Conservation (phyloP, 2,888 invertebrate species). For the Acrobeloides nanus region DNA sequence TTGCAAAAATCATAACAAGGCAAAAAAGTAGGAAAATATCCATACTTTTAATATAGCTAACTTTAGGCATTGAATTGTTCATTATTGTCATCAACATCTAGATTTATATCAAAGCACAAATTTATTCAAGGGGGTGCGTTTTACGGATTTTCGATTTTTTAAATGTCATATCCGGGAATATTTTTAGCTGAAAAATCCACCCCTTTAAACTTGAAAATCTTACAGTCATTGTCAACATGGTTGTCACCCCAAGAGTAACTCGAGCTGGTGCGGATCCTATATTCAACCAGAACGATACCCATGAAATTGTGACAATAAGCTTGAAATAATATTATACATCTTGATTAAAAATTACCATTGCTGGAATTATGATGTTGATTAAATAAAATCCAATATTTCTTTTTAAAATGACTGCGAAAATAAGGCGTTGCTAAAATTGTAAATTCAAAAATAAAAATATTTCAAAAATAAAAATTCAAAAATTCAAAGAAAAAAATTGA, state of each 20-base stretch:
- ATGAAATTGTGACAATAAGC: slow-evolving; percentile 53
- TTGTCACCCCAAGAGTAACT: slow-evolving; percentile 50
- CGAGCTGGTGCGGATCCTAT: slow-evolving; percentile 50
- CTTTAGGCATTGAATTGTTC: slow-evolving; percentile 72
- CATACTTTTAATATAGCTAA: slow-evolving; percentile 78
- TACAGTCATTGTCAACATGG: slow-evolving; percentile 59
- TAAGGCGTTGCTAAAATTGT: slow-evolving; percentile 55
- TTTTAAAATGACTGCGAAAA: slow-evolving; percentile 62
- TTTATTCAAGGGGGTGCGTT: too few relatives aligned
- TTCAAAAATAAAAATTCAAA: too few relatives aligned
- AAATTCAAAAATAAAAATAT: slow-evolving; percentile 14
- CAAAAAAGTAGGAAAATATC: slow-evolving; percentile 53
- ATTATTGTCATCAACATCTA: slow-evolving; percentile 64
- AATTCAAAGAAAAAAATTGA: too few relatives aligned
- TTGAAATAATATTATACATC: slow-evolving; percentile 19
- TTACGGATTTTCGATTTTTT: too few relatives aligned
- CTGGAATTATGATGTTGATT: slow-evolving; percentile 92
- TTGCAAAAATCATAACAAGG: slow-evolving; percentile 51
- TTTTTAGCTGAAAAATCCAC: too few relatives aligned
- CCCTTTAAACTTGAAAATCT: slow-evolving; percentile 7
- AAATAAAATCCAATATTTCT: slow-evolving; percentile 96
- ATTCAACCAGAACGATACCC: slow-evolving; percentile 53
- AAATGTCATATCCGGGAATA: background rate
- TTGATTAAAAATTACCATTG: slow-evolving; percentile 2
- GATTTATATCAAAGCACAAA: too few relatives aligned